Percentiles rank a stretch among this genome's conserved stretches.
These are phyloP conservation scores for Cheilosia vulpina DNA, from an alignment of 2,888 invertebrate genomes.

Conservation along the genomic window DNA sequence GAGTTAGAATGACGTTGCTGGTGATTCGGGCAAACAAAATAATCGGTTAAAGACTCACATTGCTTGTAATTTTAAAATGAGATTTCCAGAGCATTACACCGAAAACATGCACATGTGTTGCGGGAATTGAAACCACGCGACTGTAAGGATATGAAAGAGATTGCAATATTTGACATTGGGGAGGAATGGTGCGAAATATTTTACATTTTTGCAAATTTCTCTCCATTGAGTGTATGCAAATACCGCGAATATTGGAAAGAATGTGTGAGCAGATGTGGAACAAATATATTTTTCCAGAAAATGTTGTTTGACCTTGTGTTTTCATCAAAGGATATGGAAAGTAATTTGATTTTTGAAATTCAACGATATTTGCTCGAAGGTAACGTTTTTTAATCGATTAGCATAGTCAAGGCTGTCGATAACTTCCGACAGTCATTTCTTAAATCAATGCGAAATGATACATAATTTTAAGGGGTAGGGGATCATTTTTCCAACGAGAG, in stretches of 20 bases:
- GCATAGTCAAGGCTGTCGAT: background rate
- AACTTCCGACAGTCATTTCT: too few relatives aligned
- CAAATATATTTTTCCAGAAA: background rate
- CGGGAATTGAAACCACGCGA: background rate
- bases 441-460: too few relatives aligned
- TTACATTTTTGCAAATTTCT: background rate
- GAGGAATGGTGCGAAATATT: background rate
- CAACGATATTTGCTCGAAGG: too few relatives aligned
- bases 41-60: background rate
- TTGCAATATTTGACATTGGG: background rate
- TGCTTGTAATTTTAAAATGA: background rate
- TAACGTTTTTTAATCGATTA: background rate
- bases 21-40: background rate
- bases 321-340: background rate
- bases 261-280: background rate
- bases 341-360: too few relatives aligned
- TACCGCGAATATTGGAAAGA: background rate
- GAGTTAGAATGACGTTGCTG: background rate
- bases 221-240: background rate
- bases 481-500: too few relatives aligned
- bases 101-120: slow-evolving; percentile 5
- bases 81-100: background rate
- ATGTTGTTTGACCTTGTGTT: too few relatives aligned
- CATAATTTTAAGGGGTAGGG: too few relatives aligned
- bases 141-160: background rate